Base-by-base conservation (phyloP, 2,113 vertebrate species). In the Anarhynchus alexandrinus region DNA sequence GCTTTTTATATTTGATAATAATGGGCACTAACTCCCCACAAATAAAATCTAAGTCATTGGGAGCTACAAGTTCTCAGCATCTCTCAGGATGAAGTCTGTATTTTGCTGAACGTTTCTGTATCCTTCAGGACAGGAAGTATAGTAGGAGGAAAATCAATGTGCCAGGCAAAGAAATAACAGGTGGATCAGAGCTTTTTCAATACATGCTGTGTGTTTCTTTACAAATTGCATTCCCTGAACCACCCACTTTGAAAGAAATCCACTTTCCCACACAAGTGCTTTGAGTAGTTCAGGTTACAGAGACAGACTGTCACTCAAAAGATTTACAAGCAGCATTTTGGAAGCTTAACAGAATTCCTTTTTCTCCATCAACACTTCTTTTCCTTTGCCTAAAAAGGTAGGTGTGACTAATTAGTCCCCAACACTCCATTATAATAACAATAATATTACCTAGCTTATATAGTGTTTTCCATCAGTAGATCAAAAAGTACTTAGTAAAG, bases 391-490 rank as follows among this genome's bases (percentile, higher is more conserved):
- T 94, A 55, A 81, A 93, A 85, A 94, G 47, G 47, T 9, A 89
- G 65, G 16, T 88, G 57, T 45, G 45, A 89, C 90, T 97, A 93
- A 97, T 94, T 92, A 96, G 89, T 59, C 70, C 32, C 38, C 57
- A 89, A 87, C 66, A 38, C 45, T 79, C 15, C 47, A 72, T 32
- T 82, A 72, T n/a, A 94, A 88, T 90, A 96, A 95, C 83, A 96
- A 86, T 74, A 91, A 61, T 85, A 94, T 49, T 93, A 85, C 58
- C 73, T 73, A 93, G 49, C 29, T 70, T 88, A 88, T 61, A 45
- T 27, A 85, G 61, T 29, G 26, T 14, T 94, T 95, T 97, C 85
- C 83, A 95, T 96, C 88, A 81, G 77, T 54, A 95, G 81, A 96
- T 94, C 81, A 96, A 82, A 94, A 97, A 82, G 40, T 85, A 80